Evolutionary conservation across 2,797 vertebrate genomes (phyloP), one percentile per base, ranked within the genome.

Genomic region (Alosa sapidissima): DNA sequence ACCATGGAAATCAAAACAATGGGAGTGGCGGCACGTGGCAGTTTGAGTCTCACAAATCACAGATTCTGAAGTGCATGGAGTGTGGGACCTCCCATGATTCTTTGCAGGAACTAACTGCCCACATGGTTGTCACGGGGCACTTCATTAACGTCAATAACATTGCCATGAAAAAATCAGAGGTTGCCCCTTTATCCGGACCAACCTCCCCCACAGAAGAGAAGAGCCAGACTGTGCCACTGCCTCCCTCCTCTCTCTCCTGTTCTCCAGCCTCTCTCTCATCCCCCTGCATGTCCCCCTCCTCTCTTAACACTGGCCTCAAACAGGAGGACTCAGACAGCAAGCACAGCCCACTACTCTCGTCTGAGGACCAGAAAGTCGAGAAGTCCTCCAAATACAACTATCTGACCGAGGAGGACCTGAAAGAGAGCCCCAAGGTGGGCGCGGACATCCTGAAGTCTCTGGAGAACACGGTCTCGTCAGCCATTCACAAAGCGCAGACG

Each of bases 81-180:
- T 99, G 98, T 13, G 98, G 98, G 47, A 97, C 97, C 91, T 98
- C 97, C 0, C 97, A 98, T 10, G 98, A 99, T 84, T 98, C 98
- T 1, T 93, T 99, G 90, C 97, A 99, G 91, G 97, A 99, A 86
- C 96, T 99, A 91, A 98, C 97, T 0, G 96, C 96, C 87, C 98
- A 99, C 93, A 99, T 99, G 97, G 98, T 99, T 97, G 96, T 98
- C 93, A 99, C 98, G 0, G 98, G 98, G 85, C 98, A 99, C 92
- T 99, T 99, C 92, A 96, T 98, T 90, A 97, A 97, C 92, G 96
- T 98, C 92, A 97, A 96, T 6, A 81, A 86, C 41, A 45, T 78
- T 47, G 41, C 49, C 86, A 60, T 49, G 19, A 83, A 85, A 89
- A 88, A 81, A 81, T 93, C 97, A 85, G 97, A 98, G 92, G 94